Conservation (phyloP, 2,888 invertebrate species). For the Norana najaformis region DNA sequence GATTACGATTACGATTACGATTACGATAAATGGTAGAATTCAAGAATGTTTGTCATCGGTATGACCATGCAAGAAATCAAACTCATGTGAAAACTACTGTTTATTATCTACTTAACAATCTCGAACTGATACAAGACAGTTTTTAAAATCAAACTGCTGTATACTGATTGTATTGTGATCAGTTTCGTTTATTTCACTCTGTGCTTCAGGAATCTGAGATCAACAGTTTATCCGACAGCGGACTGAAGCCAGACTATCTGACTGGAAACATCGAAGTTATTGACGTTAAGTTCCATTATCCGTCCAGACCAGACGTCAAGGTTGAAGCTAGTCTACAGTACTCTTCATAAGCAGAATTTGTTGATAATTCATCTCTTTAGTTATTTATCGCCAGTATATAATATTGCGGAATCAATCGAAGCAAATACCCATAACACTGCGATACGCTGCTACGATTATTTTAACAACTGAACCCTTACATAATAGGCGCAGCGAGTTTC, state of each 20-base stretch:
- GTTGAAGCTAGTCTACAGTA: not conserved
- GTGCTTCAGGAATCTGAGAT: conserved; percentile 55
- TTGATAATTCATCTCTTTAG: too few species aligned
- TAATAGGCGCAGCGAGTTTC: not conserved
- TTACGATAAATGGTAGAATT: too few species aligned
- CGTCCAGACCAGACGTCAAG: conserved; percentile 67
- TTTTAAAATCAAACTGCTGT: not conserved
- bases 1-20: too few species aligned
- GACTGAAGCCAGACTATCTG: conserved; percentile 66
- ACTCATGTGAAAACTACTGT: too few species aligned
- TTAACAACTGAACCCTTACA: not conserved
- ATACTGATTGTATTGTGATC: not conserved
- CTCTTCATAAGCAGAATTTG: too few species aligned
- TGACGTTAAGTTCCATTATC: conserved; percentile 76
- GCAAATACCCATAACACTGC: not conserved
- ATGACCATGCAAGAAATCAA: too few species aligned
- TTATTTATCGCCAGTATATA: too few species aligned
- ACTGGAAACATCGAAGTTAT: conserved; percentile 73
- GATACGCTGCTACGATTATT: not conserved
- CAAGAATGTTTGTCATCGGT: too few species aligned
- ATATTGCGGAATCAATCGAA: too few species aligned
- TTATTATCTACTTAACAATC: not conserved
- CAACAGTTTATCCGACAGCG: conserved; percentile 72
- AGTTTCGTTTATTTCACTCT: not conserved
- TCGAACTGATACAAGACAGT: not conserved